Conservation (phyloP, 92 coral and sea anemone genomes). For the Parazoanthus swiftii region DNA sequence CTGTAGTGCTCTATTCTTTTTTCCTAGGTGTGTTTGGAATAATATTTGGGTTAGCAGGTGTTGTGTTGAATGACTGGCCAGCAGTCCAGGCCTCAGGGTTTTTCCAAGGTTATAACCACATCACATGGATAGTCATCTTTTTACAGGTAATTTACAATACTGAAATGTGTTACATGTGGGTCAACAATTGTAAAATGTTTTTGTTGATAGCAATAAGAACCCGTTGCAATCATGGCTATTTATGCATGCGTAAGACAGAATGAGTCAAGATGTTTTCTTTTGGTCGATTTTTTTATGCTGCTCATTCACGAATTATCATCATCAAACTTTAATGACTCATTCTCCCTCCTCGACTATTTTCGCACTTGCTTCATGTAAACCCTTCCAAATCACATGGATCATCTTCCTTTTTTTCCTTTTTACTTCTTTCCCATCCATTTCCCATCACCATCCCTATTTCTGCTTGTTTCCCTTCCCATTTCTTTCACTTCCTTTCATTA, state of each 20-base stretch:
- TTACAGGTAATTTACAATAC: conserved; percentile 69
- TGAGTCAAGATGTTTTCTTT: neutral
- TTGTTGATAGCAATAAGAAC: neutral
- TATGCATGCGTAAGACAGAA: neutral
- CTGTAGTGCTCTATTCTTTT: conserved; percentile 7
- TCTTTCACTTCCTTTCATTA: too few relatives aligned
- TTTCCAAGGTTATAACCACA: conserved; percentile 85
- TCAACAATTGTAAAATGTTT: neutral
- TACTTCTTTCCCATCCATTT: too few relatives aligned
- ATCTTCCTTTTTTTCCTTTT: too few relatives aligned
- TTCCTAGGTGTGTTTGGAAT: conserved; percentile 86
- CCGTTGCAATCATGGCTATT: neutral
- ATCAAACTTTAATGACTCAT: neutral
- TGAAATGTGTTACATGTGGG: neutral
- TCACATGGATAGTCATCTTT: conserved; percentile 88
- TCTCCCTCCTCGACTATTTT: neutral
- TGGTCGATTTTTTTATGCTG: neutral
- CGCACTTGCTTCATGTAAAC: too few relatives aligned
- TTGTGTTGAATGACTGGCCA: conserved; percentile 69
- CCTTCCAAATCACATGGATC: too few relatives aligned
- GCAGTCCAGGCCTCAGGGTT: conserved; percentile 77
- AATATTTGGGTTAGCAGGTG: conserved; percentile 84
- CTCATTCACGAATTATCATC: neutral
- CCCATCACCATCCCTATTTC: too few relatives aligned
- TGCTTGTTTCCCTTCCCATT: too few relatives aligned